Percentiles rank a stretch among this genome's conserved stretches.
Evolutionary conservation across 2,888 invertebrate genomes (phyloP).

Genomic region (Eremobia ochroleuca): DNA sequence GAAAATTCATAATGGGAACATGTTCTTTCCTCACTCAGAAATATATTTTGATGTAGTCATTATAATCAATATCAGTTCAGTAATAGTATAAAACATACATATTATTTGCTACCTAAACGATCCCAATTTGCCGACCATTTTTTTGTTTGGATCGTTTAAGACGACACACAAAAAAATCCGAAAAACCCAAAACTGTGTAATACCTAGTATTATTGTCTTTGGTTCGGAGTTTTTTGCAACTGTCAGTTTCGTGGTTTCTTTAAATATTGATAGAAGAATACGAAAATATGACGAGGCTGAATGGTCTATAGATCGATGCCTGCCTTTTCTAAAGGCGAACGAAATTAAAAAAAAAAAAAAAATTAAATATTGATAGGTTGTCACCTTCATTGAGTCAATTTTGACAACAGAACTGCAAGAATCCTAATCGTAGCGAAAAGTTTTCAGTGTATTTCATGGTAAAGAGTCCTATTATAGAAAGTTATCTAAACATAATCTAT

Average conservation of each 20-base stretch:
- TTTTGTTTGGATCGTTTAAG: not conserved
- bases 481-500: constrained; percentile 10
- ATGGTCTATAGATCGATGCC: too few species aligned
- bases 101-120: constrained; percentile 1
- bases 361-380: not conserved
- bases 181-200: not conserved
- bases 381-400: not conserved
- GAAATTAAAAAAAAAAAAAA: too few species aligned
- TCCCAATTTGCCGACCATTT: not conserved
- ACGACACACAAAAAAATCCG: not conserved
- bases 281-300: too few species aligned
- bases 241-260: not conserved
- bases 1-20: not conserved
- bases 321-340: too few species aligned
- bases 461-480: not conserved
- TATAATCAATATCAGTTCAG: not conserved
- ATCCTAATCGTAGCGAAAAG: not conserved
- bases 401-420: not conserved
- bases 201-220: not conserved
- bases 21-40: not conserved
- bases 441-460: not conserved
- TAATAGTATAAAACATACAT: not conserved
- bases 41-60: not conserved
- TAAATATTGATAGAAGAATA: not conserved
- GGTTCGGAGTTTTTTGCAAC: not conserved